Evolutionary conservation across 2,888 invertebrate species (phyloP).

Genomic region (Linnaemya tessellans): DNA sequence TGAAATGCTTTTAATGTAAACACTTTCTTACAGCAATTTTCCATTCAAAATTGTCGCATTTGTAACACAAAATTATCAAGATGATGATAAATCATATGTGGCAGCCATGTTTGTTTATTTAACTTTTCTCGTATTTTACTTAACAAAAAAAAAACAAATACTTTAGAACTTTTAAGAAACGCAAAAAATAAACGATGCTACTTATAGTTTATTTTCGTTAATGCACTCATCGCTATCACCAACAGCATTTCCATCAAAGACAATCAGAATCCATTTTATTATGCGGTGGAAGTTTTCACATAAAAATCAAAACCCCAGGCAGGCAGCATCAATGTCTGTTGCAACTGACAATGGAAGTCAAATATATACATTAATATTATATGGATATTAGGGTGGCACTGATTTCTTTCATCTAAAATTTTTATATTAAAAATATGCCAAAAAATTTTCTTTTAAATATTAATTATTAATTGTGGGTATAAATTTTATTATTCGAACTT

Average conservation of each 20-base stretch:
- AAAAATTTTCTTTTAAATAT: no score
- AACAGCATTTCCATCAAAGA: slow-evolving; percentile 18
- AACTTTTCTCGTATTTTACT: slow-evolving; percentile 4
- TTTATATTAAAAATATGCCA: background rate
- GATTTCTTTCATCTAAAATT: background rate
- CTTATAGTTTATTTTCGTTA: slow-evolving; percentile 37
- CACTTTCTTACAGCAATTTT: no score
- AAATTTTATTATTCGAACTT: no score
- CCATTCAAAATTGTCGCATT: background rate
- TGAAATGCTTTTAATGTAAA: no score
- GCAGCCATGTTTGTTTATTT: background rate
- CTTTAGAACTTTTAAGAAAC: background rate
- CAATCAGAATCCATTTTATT: slow-evolving; percentile 29
- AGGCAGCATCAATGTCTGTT: background rate
- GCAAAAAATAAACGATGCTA: background rate
- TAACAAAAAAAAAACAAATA: background rate
- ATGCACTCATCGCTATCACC: slow-evolving; percentile 20
- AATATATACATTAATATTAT: background rate
- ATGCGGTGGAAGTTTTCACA: background rate
- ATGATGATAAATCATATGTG: background rate
- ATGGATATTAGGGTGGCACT: background rate
- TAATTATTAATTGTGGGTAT: no score
- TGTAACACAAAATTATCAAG: background rate
- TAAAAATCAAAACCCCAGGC: background rate
- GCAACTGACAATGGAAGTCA: slow-evolving; percentile 12